Percentiles rank a stretch among this genome's conserved stretches.
phyloP scores from a whole-genome alignment of 2,888 invertebrate genomes.

The Acrobasis suavella region DNA sequence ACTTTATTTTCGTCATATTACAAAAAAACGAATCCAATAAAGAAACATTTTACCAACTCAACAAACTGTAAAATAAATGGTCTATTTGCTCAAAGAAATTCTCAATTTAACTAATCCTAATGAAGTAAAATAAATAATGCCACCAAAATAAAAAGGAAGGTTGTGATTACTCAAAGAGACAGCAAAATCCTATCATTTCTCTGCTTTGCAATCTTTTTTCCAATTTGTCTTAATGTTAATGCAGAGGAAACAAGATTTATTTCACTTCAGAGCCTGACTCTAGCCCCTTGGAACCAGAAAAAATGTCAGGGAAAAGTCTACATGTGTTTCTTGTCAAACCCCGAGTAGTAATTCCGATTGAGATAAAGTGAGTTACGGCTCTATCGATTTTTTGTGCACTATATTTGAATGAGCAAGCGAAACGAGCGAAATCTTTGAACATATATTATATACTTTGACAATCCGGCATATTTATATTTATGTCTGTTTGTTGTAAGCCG shows the following conservation, averaged over 20 bases:
- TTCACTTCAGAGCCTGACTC: constrained; percentile 32
- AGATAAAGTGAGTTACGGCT: not conserved
- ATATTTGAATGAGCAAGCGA: too few relatives aligned
- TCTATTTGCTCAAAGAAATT: constrained; percentile 13
- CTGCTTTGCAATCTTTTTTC: constrained; percentile 57
- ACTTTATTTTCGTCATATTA: too few relatives aligned
- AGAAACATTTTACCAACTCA: not conserved
- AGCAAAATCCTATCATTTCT: constrained; percentile 59
- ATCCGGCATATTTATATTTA: too few relatives aligned
- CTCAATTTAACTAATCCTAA: constrained; percentile 45
- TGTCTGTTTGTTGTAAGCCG: too few relatives aligned
- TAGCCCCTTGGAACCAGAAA: constrained; percentile 15
- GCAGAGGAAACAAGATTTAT: constrained; percentile 45
- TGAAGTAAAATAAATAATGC: constrained; percentile 60
- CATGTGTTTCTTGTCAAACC: constrained; percentile 24
- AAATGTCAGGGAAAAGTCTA: constrained; percentile 16
- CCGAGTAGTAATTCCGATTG: not conserved
- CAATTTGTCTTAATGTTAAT: constrained; percentile 59
- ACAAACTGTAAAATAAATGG: constrained; percentile 19
- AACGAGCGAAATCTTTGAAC: too few relatives aligned
- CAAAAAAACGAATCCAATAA: not conserved
- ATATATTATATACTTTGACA: too few relatives aligned
- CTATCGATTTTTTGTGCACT: too few relatives aligned
- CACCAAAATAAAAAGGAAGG: constrained; percentile 43
- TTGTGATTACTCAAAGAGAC: constrained; percentile 70